These are phyloP conservation scores for Agelaius phoeniceus DNA, from an alignment of 2,113 vertebrate species.

Conservation along the genomic window DNA sequence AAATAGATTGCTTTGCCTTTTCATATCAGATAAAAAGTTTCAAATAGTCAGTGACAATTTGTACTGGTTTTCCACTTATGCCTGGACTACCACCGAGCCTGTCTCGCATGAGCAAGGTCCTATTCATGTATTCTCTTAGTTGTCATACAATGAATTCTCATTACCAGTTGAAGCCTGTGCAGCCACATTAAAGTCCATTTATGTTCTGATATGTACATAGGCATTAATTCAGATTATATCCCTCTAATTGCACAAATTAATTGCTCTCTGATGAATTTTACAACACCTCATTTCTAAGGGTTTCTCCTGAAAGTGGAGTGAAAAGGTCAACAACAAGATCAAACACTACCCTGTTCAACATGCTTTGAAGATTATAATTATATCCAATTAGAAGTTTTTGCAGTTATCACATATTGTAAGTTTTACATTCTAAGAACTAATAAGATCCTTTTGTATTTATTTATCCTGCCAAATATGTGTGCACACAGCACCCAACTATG, in stretches of 20 bases:
- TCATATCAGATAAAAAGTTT: neutral
- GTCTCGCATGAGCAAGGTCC: neutral
- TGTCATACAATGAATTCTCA: neutral
- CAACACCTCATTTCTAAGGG: slow-evolving; percentile 60
- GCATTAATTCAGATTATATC: slow-evolving; percentile 56
- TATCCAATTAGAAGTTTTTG: slow-evolving; percentile 68
- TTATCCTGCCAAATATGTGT: neutral
- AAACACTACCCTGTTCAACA: slow-evolving; percentile 60
- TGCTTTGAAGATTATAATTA: slow-evolving; percentile 74
- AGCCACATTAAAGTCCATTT: slow-evolving; percentile 39
- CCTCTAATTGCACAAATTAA: slow-evolving; percentile 70
- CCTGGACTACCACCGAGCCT: neutral
- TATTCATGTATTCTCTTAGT: neutral
- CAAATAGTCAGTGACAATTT: neutral
- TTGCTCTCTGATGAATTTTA: slow-evolving; percentile 70
- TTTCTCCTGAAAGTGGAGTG: slow-evolving; percentile 36
- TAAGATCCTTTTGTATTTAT: slow-evolving; percentile 49
- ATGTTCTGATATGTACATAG: slow-evolving; percentile 18
- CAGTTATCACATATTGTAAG: slow-evolving; percentile 63
- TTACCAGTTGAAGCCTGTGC: neutral
- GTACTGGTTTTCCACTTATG: neutral
- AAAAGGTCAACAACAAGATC: slow-evolving; percentile 72
- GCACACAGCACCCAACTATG: neutral
- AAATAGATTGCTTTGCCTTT: neutral
- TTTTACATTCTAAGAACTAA: slow-evolving; percentile 62